Conservation (phyloP, 92 coral and sea anemone genomes). For the Pocillopora meandrina region DNA sequence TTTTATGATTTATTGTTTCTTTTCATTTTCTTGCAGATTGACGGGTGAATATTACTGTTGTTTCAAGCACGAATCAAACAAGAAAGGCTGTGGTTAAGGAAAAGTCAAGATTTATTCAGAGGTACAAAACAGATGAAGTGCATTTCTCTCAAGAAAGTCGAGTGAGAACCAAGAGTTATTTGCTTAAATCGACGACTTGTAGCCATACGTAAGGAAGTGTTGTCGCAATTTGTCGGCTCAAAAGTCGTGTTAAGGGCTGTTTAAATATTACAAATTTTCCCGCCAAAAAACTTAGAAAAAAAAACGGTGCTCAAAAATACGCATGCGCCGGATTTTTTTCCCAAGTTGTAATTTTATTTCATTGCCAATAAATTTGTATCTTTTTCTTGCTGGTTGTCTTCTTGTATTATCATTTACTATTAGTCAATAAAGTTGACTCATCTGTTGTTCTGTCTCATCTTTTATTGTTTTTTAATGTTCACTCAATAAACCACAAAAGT, state of each 20-base stretch:
- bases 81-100: neutral
- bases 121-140: constrained; percentile 1
- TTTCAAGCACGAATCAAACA: neutral
- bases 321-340: constrained; percentile 19
- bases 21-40: neutral
- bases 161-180: too few relatives aligned
- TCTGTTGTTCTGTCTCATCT: neutral
- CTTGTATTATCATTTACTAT: neutral
- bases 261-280: neutral
- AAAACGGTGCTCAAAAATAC: constrained; percentile 32
- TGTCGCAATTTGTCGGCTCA: too few relatives aligned
- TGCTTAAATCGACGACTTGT: too few relatives aligned
- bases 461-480: too few relatives aligned
- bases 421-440: neutral
- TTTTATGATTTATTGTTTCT: neutral
- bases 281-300: constrained; percentile 6
- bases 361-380: too few relatives aligned
- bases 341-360: neutral
- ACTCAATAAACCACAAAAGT: neutral
- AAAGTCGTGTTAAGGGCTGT: neutral
- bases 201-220: too few relatives aligned
- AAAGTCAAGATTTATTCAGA: neutral
- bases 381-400: neutral
- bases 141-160: too few relatives aligned
- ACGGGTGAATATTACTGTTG: neutral